A percentile compares a stretch with the other conserved stretches of the same genome.
Conservation (phyloP, 2,113 vertebrate genomes). For the Aegithalos caudatus region DNA sequence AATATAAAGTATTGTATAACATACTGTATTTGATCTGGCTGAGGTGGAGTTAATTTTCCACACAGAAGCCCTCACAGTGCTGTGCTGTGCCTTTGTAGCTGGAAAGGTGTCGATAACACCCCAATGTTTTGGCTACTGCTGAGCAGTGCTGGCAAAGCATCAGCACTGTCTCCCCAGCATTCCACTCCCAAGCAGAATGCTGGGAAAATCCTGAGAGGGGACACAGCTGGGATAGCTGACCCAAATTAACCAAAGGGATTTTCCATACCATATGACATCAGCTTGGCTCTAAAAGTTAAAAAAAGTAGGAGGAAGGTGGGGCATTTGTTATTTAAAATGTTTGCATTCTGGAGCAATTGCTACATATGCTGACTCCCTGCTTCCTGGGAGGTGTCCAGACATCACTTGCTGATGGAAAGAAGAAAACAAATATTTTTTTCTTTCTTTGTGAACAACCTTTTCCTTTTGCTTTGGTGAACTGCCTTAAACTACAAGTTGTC, state of each 20-base stretch:
- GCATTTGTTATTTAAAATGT: neutral
- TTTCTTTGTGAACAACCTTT: neutral
- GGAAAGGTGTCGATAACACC: neutral
- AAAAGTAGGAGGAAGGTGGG: neutral
- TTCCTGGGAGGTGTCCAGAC: neutral
- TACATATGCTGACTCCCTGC: neutral
- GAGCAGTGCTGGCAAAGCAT: neutral
- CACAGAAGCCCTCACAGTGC: neutral
- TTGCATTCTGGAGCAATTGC: fast-evolving
- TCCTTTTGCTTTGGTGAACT: neutral
- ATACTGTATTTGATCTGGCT: constrained; percentile 57
- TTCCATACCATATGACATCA: neutral
- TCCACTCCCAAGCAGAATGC: neutral
- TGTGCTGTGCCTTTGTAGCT: neutral
- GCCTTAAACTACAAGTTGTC: neutral
- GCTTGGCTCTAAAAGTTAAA: neutral
- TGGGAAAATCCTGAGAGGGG: neutral
- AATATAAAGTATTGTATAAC: constrained; percentile 63
- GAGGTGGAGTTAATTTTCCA: neutral
- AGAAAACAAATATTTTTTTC: neutral
- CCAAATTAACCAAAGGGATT: neutral
- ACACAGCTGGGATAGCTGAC: neutral
- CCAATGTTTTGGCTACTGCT: neutral
- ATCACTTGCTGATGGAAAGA: neutral
- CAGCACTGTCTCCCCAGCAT: fast-evolving